phyloP scores from a whole-genome alignment of 2,113 vertebrate species.

The Pteropus alecto region DNA sequence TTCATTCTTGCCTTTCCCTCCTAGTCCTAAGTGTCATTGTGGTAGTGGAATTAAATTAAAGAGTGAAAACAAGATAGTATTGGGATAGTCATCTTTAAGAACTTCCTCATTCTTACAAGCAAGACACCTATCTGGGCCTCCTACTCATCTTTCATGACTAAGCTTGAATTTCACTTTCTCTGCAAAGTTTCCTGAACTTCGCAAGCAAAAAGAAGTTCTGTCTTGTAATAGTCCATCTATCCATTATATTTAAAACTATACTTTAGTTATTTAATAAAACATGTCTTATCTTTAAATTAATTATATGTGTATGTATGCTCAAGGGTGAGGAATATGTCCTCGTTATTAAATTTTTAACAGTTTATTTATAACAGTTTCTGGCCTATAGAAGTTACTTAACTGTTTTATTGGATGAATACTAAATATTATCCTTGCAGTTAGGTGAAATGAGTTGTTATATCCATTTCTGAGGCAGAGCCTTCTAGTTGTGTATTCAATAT shows the following conservation, averaged over 20 bases:
- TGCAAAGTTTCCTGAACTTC: background rate
- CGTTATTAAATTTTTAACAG: background rate
- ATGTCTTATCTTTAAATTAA: background rate
- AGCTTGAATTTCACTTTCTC: background rate
- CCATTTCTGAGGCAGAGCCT: background rate
- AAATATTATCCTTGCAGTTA: background rate
- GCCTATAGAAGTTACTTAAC: background rate
- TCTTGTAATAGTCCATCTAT: background rate
- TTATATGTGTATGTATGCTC: background rate
- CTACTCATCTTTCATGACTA: background rate
- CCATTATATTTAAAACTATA: constrained; percentile 31
- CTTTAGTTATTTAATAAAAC: constrained; percentile 8
- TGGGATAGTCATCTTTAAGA: too few species aligned
- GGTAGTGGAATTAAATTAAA: too few species aligned
- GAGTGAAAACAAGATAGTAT: too few species aligned
- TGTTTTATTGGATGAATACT: background rate
- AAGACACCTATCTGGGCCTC: background rate
- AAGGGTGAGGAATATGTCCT: background rate
- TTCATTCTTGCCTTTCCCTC: background rate
- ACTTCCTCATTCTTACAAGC: too few species aligned
- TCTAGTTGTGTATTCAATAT: background rate
- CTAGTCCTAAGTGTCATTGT: background rate
- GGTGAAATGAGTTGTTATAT: constrained; percentile 26
- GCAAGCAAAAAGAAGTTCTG: background rate
- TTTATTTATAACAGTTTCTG: background rate